Evolutionary conservation across 2,113 vertebrate genomes (phyloP).

Genomic region (Leiothrix lutea): DNA sequence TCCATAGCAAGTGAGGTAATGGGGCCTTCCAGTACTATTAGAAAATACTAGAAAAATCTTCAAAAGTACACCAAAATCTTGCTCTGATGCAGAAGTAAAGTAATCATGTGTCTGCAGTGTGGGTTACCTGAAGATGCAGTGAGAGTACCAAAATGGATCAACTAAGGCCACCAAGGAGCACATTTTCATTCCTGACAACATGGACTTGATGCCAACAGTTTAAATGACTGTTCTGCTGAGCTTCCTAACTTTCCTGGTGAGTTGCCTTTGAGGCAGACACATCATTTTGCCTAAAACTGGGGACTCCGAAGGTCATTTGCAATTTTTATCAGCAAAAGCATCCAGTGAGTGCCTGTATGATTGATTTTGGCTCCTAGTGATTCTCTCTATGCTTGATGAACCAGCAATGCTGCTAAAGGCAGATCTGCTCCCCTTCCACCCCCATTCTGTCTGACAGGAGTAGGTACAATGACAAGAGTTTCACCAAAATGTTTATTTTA

Average conservation of each 20-base stretch:
- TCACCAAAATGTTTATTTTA: background rate
- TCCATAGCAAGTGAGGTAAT: background rate
- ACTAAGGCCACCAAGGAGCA: background rate
- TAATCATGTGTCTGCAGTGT: background rate
- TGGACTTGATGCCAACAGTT: background rate
- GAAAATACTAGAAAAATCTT: background rate
- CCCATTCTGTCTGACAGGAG: background rate
- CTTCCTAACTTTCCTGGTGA: background rate
- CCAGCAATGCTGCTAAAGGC: background rate
- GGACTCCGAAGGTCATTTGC: background rate
- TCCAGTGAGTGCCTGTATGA: background rate
- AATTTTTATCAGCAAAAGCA: background rate
- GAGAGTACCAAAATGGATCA: background rate
- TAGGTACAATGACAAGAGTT: background rate
- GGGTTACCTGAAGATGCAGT: background rate
- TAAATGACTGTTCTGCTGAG: background rate
- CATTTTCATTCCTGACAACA: background rate
- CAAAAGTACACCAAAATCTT: background rate
- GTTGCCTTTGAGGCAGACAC: background rate
- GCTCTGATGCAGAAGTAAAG: background rate
- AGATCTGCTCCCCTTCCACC: background rate
- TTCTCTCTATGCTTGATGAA: background rate
- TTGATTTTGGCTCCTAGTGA: background rate
- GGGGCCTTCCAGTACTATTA: background rate
- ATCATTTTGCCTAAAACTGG: background rate